Conservation (phyloP, 2,797 vertebrate species). For the Scarus forsteni region DNA sequence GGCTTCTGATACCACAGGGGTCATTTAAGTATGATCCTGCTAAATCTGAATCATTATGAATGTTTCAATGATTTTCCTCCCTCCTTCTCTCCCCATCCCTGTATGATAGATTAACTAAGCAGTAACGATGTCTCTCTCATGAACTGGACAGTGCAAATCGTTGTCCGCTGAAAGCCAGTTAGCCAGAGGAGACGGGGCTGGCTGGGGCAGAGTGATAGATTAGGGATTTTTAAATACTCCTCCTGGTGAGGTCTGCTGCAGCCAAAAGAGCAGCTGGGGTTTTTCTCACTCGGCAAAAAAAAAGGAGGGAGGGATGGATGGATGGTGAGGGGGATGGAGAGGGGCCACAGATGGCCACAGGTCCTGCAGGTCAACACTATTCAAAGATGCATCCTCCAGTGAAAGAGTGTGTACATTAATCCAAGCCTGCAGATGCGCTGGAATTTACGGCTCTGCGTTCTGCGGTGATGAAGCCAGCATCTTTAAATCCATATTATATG, state of each 20-base stretch:
- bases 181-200: slow-evolving; percentile 62
- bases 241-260: slow-evolving; percentile 64
- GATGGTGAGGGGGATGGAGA: slow-evolving; percentile 33
- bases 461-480: slow-evolving; percentile 40
- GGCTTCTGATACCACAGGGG: slow-evolving; percentile 40
- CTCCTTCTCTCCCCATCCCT: slow-evolving; percentile 17
- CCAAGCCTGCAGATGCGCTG: slow-evolving; percentile 29
- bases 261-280: slow-evolving; percentile 80
- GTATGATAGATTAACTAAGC: slow-evolving; percentile 58
- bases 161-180: slow-evolving; percentile 61
- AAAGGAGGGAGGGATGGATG: slow-evolving; percentile 19
- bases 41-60: slow-evolving; percentile 64
- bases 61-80: slow-evolving; percentile 49
- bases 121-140: slow-evolving; percentile 61
- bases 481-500: slow-evolving; percentile 63
- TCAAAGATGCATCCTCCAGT: slow-evolving; percentile 67
- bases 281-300: slow-evolving; percentile 53
- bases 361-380: slow-evolving; percentile 71
- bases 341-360: slow-evolving; percentile 71
- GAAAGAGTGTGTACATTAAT: slow-evolving; percentile 61
- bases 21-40: slow-evolving; percentile 60
- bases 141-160: slow-evolving; percentile 60
- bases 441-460: slow-evolving; percentile 36
- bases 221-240: slow-evolving; percentile 79
- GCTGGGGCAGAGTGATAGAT: slow-evolving; percentile 75